These are phyloP conservation scores for Crocidura indochinensis DNA, from an alignment of 2,797 vertebrate genomes.

Conservation along the genomic window DNA sequence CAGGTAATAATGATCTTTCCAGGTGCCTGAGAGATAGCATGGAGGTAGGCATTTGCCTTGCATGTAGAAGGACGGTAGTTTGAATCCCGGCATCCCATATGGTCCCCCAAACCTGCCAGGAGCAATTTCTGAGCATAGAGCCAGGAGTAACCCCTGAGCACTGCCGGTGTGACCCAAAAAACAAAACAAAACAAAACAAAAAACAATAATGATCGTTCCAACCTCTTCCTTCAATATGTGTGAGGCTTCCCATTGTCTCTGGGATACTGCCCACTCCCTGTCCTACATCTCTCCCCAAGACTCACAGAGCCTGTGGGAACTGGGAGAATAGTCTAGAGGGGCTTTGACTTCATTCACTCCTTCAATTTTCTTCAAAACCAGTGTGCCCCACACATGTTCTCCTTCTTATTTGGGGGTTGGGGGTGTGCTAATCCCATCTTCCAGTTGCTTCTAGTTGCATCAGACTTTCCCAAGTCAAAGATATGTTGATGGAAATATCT, in stretches of 20 bases:
- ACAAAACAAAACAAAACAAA: too few relatives aligned
- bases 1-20: neutral
- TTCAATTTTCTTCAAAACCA: neutral
- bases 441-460: neutral
- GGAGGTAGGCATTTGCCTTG: too few relatives aligned
- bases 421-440: neutral
- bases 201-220: neutral
- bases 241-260: neutral
- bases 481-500: neutral
- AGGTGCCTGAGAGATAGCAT: too few relatives aligned
- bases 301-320: neutral
- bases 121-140: too few relatives aligned
- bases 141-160: too few relatives aligned
- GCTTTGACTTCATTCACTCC: neutral
- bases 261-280: neutral
- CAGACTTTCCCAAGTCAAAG: neutral
- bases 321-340: neutral
- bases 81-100: too few relatives aligned
- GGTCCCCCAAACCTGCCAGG: too few relatives aligned
- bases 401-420: neutral
- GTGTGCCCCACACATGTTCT: accelerated
- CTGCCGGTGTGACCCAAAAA: too few relatives aligned
- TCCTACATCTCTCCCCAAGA: neutral
- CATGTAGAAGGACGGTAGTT: too few relatives aligned
- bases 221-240: neutral